These are phyloP conservation scores for Nicator chloris DNA, from an alignment of 2,113 vertebrate species.

Conservation along the genomic window DNA sequence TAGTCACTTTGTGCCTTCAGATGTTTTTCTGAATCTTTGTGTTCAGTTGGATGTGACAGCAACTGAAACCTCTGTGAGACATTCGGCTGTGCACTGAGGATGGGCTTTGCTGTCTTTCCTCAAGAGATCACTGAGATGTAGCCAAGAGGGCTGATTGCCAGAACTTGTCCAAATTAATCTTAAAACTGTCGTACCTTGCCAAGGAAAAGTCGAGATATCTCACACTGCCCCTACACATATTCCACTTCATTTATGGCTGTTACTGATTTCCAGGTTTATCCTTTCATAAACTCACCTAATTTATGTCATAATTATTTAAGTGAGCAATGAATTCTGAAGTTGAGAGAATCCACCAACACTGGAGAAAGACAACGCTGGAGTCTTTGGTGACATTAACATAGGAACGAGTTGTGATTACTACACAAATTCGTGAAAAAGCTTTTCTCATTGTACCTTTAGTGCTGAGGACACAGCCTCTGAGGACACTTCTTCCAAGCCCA, in stretches of 20 bases:
- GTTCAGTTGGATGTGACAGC: neutral
- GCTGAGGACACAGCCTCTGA: constrained; percentile 65
- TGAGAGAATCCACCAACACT: neutral
- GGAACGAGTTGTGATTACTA: neutral
- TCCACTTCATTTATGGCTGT: neutral
- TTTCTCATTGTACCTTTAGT: constrained; percentile 68
- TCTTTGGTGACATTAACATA: neutral
- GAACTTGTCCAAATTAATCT: neutral
- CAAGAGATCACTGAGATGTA: neutral
- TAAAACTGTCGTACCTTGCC: neutral
- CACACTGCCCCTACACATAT: neutral
- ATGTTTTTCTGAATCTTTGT: neutral
- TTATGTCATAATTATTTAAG: neutral
- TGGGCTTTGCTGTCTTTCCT: neutral
- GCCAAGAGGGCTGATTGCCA: neutral
- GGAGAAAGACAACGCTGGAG: neutral
- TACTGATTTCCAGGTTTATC: neutral
- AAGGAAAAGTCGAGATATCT: neutral
- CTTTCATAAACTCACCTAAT: neutral
- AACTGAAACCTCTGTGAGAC: neutral
- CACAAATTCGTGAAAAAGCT: neutral
- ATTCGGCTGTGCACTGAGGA: accelerated
- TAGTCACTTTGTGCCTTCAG: neutral
- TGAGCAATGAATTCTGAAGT: neutral
- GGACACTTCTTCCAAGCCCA: constrained; percentile 71